Base-by-base conservation (phyloP, 2,113 vertebrate species). In the Megaleporinus macrocephalus region DNA sequence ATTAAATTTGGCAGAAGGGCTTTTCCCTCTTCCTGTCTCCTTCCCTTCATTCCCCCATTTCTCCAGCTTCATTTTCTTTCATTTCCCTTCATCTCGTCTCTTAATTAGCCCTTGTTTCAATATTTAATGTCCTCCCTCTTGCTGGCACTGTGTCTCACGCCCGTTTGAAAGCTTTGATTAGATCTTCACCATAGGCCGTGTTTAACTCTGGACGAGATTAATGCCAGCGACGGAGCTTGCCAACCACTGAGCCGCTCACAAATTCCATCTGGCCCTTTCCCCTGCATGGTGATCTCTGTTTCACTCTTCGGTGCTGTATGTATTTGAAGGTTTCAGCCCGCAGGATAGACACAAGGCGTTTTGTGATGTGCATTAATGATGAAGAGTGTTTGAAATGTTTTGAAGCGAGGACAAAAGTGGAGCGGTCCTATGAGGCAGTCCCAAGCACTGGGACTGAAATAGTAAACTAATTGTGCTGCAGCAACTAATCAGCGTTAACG, bases 61-160 rank as follows among this genome's bases (percentile, higher is more conserved):
- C 51, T 62, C 24, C 36, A 62, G 78, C 24, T 62, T 80, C 18
- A 24, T 66, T 79, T 44, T 72, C 83, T 73, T 86, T 61, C 30
- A 30, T 86, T 81, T 85, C 49, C 73, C 86, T 77, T 73, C 59
- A 76, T 70, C 65, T 63, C 0, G 0, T 68, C 71, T 88, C 75
- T 89, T 91, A 90, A 91, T 91, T 88, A 89, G 82, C 73, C 26
- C 41, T 36, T 24, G 44, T 85, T 87, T 90, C 33, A 85, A 77
- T 91, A 87, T 91, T 89, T 90, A 88, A 90, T 86, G 87, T 83
- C 72, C 76, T 77, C 81, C 69, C 83, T 61, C 75, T 76, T 30
- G 78, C 70, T 84, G 68, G 9, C 73, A 82, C 75, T 11, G 78
- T 79, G 74, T 82, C 76, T 79, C 65, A 66, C 71, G 81, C 74